These are phyloP conservation scores for Rhodinocichla rosea DNA, from an alignment of 2,113 vertebrate species.

Conservation along the genomic window DNA sequence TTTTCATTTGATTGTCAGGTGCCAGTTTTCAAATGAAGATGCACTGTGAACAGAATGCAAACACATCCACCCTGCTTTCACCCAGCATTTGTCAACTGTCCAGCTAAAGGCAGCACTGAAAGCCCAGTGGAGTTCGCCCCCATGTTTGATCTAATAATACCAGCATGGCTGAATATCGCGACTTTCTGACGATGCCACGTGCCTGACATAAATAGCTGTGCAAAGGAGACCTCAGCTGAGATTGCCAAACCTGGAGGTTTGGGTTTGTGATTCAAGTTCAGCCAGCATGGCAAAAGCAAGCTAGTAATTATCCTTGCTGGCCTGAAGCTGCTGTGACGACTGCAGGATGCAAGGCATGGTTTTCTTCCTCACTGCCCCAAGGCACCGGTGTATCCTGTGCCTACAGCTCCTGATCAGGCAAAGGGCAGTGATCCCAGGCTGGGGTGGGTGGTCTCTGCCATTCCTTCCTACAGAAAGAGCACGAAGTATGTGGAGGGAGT, in stretches of 20 bases:
- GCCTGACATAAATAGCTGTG: slow-evolving; percentile 9
- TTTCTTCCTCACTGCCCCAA: not conserved
- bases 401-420: not conserved
- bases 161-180: not conserved
- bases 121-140: not conserved
- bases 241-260: not conserved
- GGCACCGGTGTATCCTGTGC: not conserved
- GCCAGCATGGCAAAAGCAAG: not conserved
- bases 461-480: not conserved
- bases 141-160: not conserved
- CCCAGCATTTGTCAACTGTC: not conserved
- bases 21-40: not conserved
- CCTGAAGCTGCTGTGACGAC: accelerated
- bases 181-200: not conserved
- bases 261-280: not conserved
- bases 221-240: not conserved
- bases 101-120: not conserved
- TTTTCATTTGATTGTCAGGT: not conserved
- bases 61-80: not conserved
- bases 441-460: not conserved
- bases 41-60: not conserved
- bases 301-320: not conserved
- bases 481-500: accelerated
- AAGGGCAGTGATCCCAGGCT: accelerated
- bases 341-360: accelerated